Evolutionary conservation across 2,113 vertebrate species (phyloP), one percentile per base, ranked within the genome.

Genomic region (Anguilla rostrata): DNA sequence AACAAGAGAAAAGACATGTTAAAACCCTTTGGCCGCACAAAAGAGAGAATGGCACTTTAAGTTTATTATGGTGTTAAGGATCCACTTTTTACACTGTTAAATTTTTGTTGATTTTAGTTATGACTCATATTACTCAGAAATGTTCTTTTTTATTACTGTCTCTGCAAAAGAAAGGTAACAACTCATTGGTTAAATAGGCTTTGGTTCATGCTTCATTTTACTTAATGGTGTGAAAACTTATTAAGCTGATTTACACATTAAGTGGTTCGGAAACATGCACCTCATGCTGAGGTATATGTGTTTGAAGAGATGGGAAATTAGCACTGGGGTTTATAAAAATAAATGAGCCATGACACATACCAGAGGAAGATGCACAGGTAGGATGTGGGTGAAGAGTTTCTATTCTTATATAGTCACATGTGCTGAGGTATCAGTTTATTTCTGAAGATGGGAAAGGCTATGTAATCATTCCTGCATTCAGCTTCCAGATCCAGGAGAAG

Each of bases 31-130:
- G 18, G 39, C 43, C 34, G n/a, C 82, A 41, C 53, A 40, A 29
- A 29, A 83, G 43, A 83, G 53, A 83, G 82, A 71, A 57, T 34
- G 39, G 43, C 87, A 81, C 63, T 87, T 43, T 63, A 87, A 85
- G 89, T 90, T 88, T 91, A 91, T 89, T 84, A 66, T 85, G 9
- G 82, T 40, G 79, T 85, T 87, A 79, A 86, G 87, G 85, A 87
- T 79, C 86, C 81, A 82, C 89, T 41, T 86, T 63, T 89, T 87
- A 79, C 84, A 79, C 78, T 87, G 78, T 86, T 85, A 87, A 93
- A 94, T 96, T 96, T 96, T 96, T 97, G 96, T 96, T 97, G 96
- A 96, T 97, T 96, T 96, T 96, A 96, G 96, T 96, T 97, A 95
- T 92, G 95, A 96, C 96, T 96, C 93, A 95, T 95, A 93, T 92